A percentile compares a stretch with the other conserved stretches of the same genome.
Evolutionary conservation across 2,113 vertebrate species (phyloP).

Genomic region (Tretioscincus oriximinensis): DNA sequence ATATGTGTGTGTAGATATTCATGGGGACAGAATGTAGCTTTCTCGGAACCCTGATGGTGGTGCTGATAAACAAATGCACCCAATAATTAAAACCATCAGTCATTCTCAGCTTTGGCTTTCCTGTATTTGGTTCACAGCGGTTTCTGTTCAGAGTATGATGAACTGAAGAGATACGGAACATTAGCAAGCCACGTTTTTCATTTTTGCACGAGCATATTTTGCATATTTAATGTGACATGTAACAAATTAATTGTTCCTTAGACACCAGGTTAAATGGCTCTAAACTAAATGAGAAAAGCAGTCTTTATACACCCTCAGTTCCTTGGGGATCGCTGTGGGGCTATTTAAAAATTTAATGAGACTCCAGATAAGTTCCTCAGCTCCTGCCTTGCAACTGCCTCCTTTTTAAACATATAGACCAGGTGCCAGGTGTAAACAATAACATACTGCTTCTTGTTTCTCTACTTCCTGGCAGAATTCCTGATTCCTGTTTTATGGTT

Average conservation of each 20-base stretch:
- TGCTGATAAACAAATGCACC: slow-evolving; percentile 6
- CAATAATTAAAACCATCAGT: slow-evolving; percentile 26
- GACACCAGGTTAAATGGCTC: not conserved
- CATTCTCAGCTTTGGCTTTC: not conserved
- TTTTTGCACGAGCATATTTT: not conserved
- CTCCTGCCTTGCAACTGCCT: not conserved
- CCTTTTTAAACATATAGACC: not conserved
- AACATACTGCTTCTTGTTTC: no score
- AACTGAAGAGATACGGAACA: not conserved
- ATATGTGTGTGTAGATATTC: not conserved
- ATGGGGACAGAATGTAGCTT: not conserved
- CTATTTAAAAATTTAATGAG: not conserved
- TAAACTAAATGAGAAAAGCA: not conserved
- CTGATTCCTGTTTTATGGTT: no score
- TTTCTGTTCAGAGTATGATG: not conserved
- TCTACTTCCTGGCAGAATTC: no score
- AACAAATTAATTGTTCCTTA: not conserved
- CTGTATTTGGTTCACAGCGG: not conserved
- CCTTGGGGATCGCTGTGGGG: not conserved
- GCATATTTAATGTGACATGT: not conserved
- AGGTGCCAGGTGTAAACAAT: no score
- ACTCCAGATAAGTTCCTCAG: no score
- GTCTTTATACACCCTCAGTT: not conserved
- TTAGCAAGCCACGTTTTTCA: not conserved
- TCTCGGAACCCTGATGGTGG: not conserved